These are phyloP conservation scores for Sesia apiformis DNA, from an alignment of 2,888 invertebrate species.

Conservation along the genomic window DNA sequence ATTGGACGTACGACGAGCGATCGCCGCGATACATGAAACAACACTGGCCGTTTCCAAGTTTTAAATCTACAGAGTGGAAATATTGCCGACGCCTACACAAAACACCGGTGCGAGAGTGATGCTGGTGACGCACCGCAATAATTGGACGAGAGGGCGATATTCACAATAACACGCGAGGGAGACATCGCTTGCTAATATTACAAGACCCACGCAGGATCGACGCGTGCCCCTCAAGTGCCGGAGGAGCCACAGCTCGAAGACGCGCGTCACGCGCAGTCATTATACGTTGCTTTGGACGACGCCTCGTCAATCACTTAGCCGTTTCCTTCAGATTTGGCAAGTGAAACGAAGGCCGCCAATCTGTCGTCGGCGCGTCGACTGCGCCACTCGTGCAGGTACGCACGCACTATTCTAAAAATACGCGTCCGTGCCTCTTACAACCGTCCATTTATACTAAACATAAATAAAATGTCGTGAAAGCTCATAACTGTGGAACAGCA, in stretches of 20 bases:
- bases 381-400: conserved; percentile 37
- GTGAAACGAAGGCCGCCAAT: conserved; percentile 30
- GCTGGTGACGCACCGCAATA: conserved; percentile 39
- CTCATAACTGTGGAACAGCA: neutral
- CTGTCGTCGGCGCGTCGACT: conserved; percentile 10
- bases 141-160: conserved; percentile 34
- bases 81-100: conserved; percentile 51
- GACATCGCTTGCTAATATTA: conserved; percentile 58
- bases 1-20: conserved; percentile 28
- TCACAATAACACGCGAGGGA: conserved; percentile 33
- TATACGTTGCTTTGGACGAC: conserved; percentile 34
- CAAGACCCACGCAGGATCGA: conserved; percentile 2
- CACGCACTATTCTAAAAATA: conserved; percentile 29
- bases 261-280: too few relatives aligned
- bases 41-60: conserved; percentile 54
- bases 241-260: conserved; percentile 15
- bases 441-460: conserved; percentile 20
- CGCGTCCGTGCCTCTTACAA: conserved; percentile 3
- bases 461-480: conserved; percentile 19
- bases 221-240: neutral
- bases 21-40: conserved; percentile 45
- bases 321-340: conserved; percentile 38
- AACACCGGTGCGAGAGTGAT: conserved; percentile 37
- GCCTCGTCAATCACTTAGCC: conserved; percentile 50
- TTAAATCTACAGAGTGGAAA: conserved; percentile 51